Base-by-base conservation (phyloP, 1,140 invertebrate genomes). In the Thaumetopoea pityocampa region DNA sequence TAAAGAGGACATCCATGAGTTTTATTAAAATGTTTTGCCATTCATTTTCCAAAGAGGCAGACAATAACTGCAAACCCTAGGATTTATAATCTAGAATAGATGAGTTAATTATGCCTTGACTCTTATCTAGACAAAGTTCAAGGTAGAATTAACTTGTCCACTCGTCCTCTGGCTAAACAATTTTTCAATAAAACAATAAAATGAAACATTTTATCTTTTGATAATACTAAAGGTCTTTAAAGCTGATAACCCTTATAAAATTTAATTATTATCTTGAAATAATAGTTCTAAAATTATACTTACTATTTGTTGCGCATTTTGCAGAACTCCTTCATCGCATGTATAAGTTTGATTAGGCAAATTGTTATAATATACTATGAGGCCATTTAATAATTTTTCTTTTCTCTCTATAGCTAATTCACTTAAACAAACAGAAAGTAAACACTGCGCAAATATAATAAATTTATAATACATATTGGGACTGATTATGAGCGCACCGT, bases 331-430 rank as follows among this genome's bases (percentile, higher is more conserved):
- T 35, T 71, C 72, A 43, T 76, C 61, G 28, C 67, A 72, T 11
- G 33, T 48, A 44, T 68, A 67, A 12, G 34, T 5, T 20, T 68
- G 66, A 44, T 66, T 54, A 14, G 74, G 68, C 48, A 73, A 53
- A 54, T 60, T 66, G 38, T 81, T 79, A 36, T 79, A 62, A 47
- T 55, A 70, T 10, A 66, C 34, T 35, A 76, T 42, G 27, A 81
- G 77, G n/a, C 55, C 52, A 62, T 57, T 64, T 26, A 77, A 51
- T 38, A 76, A 40, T 35, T 72, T 67, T n/a, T 63, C 50, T 48
- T 61, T 60, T 42, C 51, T 60, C 20, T 66, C 61, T 14, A 50
- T n/a, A 47, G 30, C 54, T 32, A 71, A 16, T 37, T 80, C 67
- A 28, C 52, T 51, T 17, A 48, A 59, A 55, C 56, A 61, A 20